Conservation (phyloP, 2,113 vertebrate genomes). For the Mustelus asterias region DNA sequence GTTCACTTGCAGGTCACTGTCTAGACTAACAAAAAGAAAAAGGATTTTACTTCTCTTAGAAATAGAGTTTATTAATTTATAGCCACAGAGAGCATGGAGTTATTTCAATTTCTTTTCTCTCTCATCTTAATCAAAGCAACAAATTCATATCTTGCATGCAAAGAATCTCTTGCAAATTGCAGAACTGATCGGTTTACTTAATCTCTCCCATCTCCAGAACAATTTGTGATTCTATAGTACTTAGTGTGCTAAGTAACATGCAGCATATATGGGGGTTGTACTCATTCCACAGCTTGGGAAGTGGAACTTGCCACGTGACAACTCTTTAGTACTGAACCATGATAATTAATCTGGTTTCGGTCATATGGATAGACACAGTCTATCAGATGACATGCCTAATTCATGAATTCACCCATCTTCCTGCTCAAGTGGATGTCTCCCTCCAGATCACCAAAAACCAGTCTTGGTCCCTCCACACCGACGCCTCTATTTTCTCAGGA, state of each 20-base stretch:
- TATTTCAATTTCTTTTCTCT: not conserved
- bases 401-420: not conserved
- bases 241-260: not conserved
- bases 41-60: not conserved
- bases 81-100: not conserved
- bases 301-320: not conserved
- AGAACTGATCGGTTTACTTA: not conserved
- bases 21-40: not conserved
- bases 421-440: not conserved
- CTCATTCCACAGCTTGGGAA: not conserved
- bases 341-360: not conserved
- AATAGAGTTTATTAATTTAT: not conserved
- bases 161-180: not conserved
- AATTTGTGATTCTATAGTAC: not conserved
- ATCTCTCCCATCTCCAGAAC: not conserved
- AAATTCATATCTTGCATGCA: not conserved
- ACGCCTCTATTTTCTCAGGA: too few relatives aligned
- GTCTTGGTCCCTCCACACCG: too few relatives aligned
- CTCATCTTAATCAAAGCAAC: not conserved
- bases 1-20: not conserved
- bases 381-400: not conserved
- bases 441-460: not conserved
- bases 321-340: not conserved
- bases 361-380: not conserved
- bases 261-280: not conserved